phyloP scores from a whole-genome alignment of 2,888 invertebrate genomes.

The Lasius fuliginosus region DNA sequence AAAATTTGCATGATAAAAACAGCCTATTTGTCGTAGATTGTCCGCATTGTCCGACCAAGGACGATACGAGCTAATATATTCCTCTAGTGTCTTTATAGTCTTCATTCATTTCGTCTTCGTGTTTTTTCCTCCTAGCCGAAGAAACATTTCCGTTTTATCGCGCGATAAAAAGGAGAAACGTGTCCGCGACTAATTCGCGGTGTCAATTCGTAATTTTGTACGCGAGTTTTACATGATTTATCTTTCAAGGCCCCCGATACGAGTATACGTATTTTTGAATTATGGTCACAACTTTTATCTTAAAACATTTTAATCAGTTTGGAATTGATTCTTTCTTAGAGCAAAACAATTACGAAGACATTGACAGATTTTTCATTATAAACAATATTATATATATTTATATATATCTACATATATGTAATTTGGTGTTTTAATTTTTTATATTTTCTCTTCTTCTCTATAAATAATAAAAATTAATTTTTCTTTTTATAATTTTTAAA shows the following conservation, averaged over 20 bases:
- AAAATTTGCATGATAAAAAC: constrained; percentile 27
- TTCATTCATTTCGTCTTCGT: constrained; percentile 25
- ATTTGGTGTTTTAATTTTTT: not conserved
- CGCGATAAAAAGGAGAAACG: constrained; percentile 12
- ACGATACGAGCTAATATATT: constrained; percentile 17
- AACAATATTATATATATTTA: not conserved
- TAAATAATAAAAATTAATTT: not conserved
- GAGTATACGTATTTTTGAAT: not conserved
- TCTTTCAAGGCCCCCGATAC: not conserved
- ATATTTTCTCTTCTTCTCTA: not conserved
- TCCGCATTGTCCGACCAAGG: not conserved
- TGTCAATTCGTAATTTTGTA: not conserved
- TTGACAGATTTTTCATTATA: not conserved
- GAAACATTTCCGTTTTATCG: constrained; percentile 14
- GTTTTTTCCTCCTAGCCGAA: not conserved
- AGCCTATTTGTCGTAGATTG: constrained; percentile 12
- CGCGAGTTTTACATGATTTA: not conserved
- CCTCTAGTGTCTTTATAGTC: not conserved
- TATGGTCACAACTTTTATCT: not conserved
- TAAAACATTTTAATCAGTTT: not conserved
- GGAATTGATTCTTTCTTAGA: not conserved
- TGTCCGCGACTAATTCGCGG: constrained; percentile 6
- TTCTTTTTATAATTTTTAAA: not conserved
- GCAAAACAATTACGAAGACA: not conserved
- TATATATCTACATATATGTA: not conserved